phyloP scores from a whole-genome alignment of 2,888 invertebrate genomes.

The Cacoxenus indagator region DNA sequence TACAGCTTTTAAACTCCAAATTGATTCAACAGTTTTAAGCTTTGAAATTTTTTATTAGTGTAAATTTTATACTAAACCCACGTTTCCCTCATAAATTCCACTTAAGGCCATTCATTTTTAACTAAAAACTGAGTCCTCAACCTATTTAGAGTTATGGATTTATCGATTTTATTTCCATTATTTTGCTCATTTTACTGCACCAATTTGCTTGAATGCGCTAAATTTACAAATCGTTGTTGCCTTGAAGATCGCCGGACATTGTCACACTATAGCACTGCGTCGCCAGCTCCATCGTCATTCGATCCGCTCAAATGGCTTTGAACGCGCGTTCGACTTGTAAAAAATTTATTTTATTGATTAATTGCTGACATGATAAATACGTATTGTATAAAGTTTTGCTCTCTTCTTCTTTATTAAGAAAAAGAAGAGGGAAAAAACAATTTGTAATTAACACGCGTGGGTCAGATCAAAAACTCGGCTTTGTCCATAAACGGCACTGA shows the following conservation, averaged over 20 bases:
- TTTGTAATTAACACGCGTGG: slow-evolving; percentile 64
- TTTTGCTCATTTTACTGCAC: not conserved
- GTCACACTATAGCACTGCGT: not conserved
- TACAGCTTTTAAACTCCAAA: too few species aligned
- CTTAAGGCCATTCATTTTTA: too few species aligned
- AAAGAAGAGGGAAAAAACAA: slow-evolving; percentile 58
- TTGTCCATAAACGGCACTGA: slow-evolving; percentile 39
- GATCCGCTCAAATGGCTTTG: slow-evolving; percentile 18
- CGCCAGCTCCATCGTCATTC: too few species aligned
- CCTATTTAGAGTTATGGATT: too few species aligned
- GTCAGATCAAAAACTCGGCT: slow-evolving; percentile 30
- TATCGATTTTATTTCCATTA: not conserved
- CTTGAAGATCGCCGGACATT: slow-evolving; percentile 9
- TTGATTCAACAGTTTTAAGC: too few species aligned
- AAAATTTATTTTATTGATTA: slow-evolving; percentile 48
- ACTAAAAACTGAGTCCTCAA: too few species aligned
- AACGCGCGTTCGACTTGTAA: not conserved
- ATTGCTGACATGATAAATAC: slow-evolving; percentile 62
- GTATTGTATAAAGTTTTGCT: slow-evolving; percentile 40
- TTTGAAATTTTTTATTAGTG: too few species aligned
- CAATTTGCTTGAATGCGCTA: not conserved
- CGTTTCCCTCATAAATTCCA: too few species aligned
- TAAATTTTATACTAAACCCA: too few species aligned
- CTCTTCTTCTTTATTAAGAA: not conserved
- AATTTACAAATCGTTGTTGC: not conserved